Base-by-base conservation (phyloP, 2,888 invertebrate genomes). In the Prionchulus punctatus region DNA sequence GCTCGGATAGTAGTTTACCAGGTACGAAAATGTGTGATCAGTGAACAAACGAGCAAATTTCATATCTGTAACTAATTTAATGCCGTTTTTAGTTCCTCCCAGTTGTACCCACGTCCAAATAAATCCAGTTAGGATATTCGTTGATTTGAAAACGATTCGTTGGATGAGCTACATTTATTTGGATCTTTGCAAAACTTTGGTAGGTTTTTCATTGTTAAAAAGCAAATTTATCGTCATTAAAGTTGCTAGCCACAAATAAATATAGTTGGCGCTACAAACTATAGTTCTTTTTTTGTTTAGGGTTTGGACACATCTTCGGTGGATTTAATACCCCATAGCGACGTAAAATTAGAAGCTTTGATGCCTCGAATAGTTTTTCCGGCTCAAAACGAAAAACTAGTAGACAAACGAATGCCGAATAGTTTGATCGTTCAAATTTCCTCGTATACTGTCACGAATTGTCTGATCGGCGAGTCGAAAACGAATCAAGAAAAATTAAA, bases 321-420 rank as follows among this genome's bases (percentile, higher is more conserved):
- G 48, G 59, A 61, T 49, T 60, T 67, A 70, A 67, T 73, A 23
- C 71, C 64, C 49, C 59, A 63, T 18, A 81, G 87, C 69, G 90
- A 90, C 71, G 82, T 90, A 48, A 82, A 86, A 70, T 77, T 90
- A 58, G 91, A 94, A 76, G 84, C 89, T 49, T 85, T 96, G 65
- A 85, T 92, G 82, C 91, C 92, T 27, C 83, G 86, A 77, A 87
- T 88, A n/a, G n/a, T n/a, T n/a, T n/a, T n/a, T n/a, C n/a, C n/a
- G n/a, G n/a, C n/a, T n/a, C n/a, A n/a, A n/a, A n/a, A n/a, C n/a
- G n/a, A n/a, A n/a, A n/a, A n/a, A n/a, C n/a, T n/a, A n/a, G n/a
- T n/a, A n/a, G n/a, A n/a, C n/a, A n/a, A n/a, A n/a, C n/a, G n/a
- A n/a, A n/a, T n/a, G n/a, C n/a, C n/a, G n/a, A n/a, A n/a, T n/a